Percentiles rank a stretch among this genome's conserved stretches.
Evolutionary conservation across 1,140 invertebrate species (phyloP).

Genomic region (Drosophila miranda): DNA sequence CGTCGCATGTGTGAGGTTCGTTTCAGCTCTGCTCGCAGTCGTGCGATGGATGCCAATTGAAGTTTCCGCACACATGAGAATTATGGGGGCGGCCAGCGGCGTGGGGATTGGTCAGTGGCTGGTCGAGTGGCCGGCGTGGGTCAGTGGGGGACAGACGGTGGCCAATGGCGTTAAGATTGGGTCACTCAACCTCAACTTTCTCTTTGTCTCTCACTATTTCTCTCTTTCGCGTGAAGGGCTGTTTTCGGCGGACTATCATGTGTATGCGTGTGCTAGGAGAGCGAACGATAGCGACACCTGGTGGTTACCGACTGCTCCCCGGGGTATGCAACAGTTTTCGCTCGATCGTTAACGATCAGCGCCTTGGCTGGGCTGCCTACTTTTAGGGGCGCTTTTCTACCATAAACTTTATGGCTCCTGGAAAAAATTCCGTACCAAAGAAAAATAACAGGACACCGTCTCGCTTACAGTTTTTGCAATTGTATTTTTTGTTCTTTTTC

Average conservation of each 20-base stretch:
- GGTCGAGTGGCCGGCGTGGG: conserved; percentile 38
- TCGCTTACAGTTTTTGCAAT: conserved; percentile 64
- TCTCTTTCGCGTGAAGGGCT: neutral
- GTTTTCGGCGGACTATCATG: no score
- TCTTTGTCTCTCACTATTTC: neutral
- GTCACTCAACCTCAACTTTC: conserved; percentile 7
- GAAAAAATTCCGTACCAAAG: conserved; percentile 24
- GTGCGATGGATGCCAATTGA: conserved; percentile 58
- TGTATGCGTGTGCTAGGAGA: neutral
- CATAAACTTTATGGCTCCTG: conserved; percentile 26
- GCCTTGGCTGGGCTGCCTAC: conserved; percentile 25
- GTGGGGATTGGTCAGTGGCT: conserved; percentile 66
- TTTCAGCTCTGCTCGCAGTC: neutral
- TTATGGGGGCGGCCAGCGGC: conserved; percentile 49
- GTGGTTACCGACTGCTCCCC: conserved; percentile 3
- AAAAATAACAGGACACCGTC: conserved; percentile 8
- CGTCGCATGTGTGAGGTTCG: conserved; percentile 26
- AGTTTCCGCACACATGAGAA: conserved; percentile 60
- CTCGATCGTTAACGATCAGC: conserved; percentile 17
- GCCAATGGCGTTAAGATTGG: conserved; percentile 13
- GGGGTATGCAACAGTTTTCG: conserved; percentile 36
- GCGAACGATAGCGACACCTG: conserved; percentile 40
- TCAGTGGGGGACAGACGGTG: conserved; percentile 1
- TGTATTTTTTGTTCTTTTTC: conserved; percentile 54
- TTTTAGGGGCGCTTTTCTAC: conserved; percentile 17